Base-by-base conservation (phyloP, 2,888 invertebrate genomes). In the Harmothoe impar region DNA sequence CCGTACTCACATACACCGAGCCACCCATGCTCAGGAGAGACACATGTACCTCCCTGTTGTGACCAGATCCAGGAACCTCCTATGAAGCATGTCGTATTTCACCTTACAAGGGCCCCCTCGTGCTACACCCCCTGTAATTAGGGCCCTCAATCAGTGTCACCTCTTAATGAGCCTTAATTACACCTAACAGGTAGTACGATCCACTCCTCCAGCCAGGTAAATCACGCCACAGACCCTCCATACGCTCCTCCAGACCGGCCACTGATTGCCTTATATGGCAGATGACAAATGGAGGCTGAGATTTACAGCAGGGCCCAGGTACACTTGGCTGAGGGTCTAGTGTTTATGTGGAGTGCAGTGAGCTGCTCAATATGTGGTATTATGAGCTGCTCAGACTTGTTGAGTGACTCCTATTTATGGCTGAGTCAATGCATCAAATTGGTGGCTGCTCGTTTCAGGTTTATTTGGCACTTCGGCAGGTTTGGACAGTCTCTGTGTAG, bases 121-220 rank as follows among this genome's bases (percentile, higher is more conserved):
- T 72, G 25, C 15, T 29, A 3, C 25, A 7, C 3, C 15, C 29
- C 29, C 72, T 29, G 72, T 72, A 72, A 72, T 72, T 29, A 72
- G 72, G 29, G 25, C 72, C 72, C 25, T 72, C 29, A 72, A 72
- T 72, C 72, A 72, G 72, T 72, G 72, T 29, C 72, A 72, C 72
- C 72, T 72, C 5, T 72, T 72, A 72, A 72, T 72, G 72, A 72
- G 72, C n/a, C 72, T 72, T 72, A 72, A 72, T 72, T 72, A 17
- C 72, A n/a, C 72, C 72, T 15, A 7, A 29, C 72, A 72, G 72
- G 29, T 72, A 72, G 72, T 72, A 72, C 25, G 72, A 72, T 72
- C 72, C 31, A 29, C 31, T 72, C 5, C 72, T 72, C n/a, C 17
- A 15, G 29, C 72, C n/a, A n/a, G 72, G 72, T 72, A 72, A 72